phyloP scores from a whole-genome alignment of 2,113 vertebrate genomes.

The Peucedramus taeniatus region DNA sequence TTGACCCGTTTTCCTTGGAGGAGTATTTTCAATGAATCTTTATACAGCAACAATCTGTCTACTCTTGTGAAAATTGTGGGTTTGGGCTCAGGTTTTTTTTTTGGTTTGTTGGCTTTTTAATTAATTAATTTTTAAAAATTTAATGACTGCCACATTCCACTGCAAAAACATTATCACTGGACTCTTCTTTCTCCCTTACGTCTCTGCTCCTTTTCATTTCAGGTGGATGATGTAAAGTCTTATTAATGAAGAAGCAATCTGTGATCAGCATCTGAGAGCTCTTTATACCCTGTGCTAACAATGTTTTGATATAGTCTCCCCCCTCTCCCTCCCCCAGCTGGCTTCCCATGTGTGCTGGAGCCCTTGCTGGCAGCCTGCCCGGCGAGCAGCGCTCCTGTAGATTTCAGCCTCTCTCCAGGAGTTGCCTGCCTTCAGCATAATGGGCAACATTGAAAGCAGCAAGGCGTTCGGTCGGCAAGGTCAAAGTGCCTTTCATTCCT shows the following conservation, averaged over 20 bases:
- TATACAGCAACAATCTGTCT: background rate
- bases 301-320: slow-evolving; percentile 48
- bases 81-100: background rate
- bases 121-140: background rate
- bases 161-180: background rate
- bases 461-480: slow-evolving; percentile 75
- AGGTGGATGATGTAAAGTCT: background rate
- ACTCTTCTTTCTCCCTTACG: background rate
- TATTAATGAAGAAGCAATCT: slow-evolving; percentile 13
- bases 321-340: background rate
- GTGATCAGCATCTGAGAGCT: slow-evolving; percentile 38
- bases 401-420: slow-evolving; percentile 74
- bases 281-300: slow-evolving; percentile 55
- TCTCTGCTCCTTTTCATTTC: background rate
- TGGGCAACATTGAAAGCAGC: slow-evolving; percentile 77
- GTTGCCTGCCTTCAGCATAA: slow-evolving; percentile 75
- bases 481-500: slow-evolving; percentile 82
- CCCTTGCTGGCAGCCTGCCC: slow-evolving; percentile 75
- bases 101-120: background rate
- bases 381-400: slow-evolving; percentile 64
- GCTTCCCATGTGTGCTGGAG: slow-evolving; percentile 35
- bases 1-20: slow-evolving; percentile 2
- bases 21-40: background rate
- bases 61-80: background rate
- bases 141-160: background rate